phyloP scores from a whole-genome alignment of 1,140 invertebrate genomes.

The Melitaea cinxia region DNA sequence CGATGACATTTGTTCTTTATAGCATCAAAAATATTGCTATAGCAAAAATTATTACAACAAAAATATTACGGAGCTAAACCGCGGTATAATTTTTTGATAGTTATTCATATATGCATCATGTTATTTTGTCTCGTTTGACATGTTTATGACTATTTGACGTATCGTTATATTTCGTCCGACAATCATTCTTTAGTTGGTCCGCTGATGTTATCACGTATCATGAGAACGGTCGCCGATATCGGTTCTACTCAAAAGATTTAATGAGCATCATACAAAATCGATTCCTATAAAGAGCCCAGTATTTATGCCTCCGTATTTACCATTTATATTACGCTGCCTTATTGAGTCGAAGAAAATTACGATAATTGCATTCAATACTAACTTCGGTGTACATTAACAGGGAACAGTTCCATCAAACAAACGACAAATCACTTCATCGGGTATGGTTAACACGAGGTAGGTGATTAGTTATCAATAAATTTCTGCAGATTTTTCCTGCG shows the following conservation, averaged over 20 bases:
- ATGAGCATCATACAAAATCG: slow-evolving; percentile 5
- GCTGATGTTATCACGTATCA: slow-evolving; percentile 16
- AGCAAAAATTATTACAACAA: not conserved
- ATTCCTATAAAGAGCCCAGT: slow-evolving; percentile 8
- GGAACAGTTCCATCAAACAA: not conserved
- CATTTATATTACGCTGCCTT: slow-evolving; percentile 8
- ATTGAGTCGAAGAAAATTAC: slow-evolving; percentile 1
- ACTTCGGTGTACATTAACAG: not conserved
- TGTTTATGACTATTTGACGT: slow-evolving; percentile 8
- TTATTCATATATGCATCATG: not conserved
- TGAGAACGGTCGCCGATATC: not conserved
- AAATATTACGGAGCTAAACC: not conserved
- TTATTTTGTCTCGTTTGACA: not conserved
- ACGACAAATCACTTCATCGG: slow-evolving; percentile 4
- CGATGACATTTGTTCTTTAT: slow-evolving; percentile 33
- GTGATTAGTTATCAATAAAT: slow-evolving; percentile 28
- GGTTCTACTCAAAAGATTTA: slow-evolving; percentile 12
- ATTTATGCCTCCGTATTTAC: slow-evolving; percentile 14
- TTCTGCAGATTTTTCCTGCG: slow-evolving; percentile 13
- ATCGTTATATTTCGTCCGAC: slow-evolving; percentile 2
- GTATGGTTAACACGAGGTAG: not conserved
- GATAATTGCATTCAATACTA: not conserved
- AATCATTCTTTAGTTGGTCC: slow-evolving; percentile 1
- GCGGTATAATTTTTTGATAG: not conserved
- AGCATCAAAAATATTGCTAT: slow-evolving; percentile 10